Percentiles rank a stretch among this genome's conserved stretches.
These are phyloP conservation scores for Nerophis lumbriciformis DNA, from an alignment of 2,113 vertebrate species.

Conservation along the genomic window DNA sequence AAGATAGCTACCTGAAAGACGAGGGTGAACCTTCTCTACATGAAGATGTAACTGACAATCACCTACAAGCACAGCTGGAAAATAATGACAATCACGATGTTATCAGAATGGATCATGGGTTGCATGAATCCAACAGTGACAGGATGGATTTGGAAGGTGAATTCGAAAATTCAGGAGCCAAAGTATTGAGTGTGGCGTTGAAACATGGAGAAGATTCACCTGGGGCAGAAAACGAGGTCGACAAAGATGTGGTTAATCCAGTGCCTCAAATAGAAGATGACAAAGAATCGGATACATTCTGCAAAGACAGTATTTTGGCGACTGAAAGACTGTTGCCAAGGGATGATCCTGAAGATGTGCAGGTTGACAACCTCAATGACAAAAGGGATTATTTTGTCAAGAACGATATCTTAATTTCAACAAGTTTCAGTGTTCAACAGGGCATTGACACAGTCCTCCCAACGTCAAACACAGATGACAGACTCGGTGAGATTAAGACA, in stretches of 20 bases:
- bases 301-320: slow-evolving; percentile 15
- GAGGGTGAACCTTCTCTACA: slow-evolving; percentile 15
- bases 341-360: slow-evolving; percentile 10
- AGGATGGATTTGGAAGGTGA: not conserved
- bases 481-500: slow-evolving; percentile 6
- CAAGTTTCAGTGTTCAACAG: slow-evolving; percentile 33
- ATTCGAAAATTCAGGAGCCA: slow-evolving; percentile 5
- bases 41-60: slow-evolving; percentile 19
- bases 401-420: not conserved
- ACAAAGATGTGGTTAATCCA: slow-evolving; percentile 11
- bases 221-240: not conserved
- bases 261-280: not conserved
- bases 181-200: not conserved
- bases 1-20: not conserved
- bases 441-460: slow-evolving; percentile 20
- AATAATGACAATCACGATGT: slow-evolving; percentile 3
- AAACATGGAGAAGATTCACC: slow-evolving; percentile 10
- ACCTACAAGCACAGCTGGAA: slow-evolving; percentile 19
- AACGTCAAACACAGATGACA: slow-evolving; percentile 5
- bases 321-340: slow-evolving; percentile 4
- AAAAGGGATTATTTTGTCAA: not conserved
- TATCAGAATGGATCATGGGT: not conserved
- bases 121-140: slow-evolving; percentile 8
- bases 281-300: not conserved
- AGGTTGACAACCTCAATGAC: slow-evolving; percentile 6